Conservation (phyloP, 2,113 vertebrate genomes). For the Riparia riparia region DNA sequence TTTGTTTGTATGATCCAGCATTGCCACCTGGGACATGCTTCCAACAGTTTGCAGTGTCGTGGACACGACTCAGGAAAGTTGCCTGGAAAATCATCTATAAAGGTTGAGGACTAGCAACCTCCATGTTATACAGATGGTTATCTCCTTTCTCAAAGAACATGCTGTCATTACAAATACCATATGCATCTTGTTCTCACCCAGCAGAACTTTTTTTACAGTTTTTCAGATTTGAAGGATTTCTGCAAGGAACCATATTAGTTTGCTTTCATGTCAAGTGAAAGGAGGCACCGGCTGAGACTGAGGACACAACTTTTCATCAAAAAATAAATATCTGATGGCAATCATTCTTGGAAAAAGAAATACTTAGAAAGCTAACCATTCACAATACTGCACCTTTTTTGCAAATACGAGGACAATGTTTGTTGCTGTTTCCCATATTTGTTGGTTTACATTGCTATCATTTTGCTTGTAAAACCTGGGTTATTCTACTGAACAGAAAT, state of each 20-base stretch:
- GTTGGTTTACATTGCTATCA: not conserved
- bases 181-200: conserved; percentile 22
- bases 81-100: not conserved
- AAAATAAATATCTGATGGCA: not conserved
- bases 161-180: conserved; percentile 28
- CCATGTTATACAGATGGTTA: conserved; percentile 15
- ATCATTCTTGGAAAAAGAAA: not conserved
- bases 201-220: conserved; percentile 12
- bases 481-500: conserved; percentile 18
- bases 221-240: conserved; percentile 15
- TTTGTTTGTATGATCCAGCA: not conserved
- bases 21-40: not conserved
- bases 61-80: not conserved
- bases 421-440: not conserved
- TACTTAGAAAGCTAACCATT: not conserved
- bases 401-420: conserved; percentile 1
- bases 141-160: conserved; percentile 5
- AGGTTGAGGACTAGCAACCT: not conserved
- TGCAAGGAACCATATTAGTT: not conserved
- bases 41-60: not conserved
- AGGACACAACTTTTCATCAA: not conserved
- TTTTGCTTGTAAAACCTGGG: conserved; percentile 33
- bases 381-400: conserved; percentile 1
- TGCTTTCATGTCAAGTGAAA: not conserved
- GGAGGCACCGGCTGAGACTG: not conserved